Base-by-base conservation (phyloP, 2,113 vertebrate species). In the Mesocricetus auratus region DNA sequence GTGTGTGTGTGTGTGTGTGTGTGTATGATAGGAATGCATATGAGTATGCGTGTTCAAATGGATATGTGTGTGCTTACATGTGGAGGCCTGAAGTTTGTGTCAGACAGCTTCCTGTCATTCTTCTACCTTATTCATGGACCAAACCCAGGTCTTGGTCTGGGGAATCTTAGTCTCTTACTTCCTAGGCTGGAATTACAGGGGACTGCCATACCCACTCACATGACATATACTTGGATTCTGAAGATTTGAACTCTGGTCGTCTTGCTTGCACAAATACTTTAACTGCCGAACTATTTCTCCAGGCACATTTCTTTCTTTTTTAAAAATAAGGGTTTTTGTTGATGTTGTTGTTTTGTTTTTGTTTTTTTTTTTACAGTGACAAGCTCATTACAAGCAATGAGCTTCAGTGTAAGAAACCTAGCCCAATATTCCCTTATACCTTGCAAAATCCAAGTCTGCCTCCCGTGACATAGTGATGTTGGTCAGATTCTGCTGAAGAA, bases 381-480 rank as follows among this genome's bases (percentile, higher is more conserved):
- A 7, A 39, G 58, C 53, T 90, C 33, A 78, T 62, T 29, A 17
- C 0, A 77, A 33, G 62, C 68, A 71, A 47, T 1, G 33, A 64
- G 19, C 10, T 68, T 83, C 45, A 42, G 42, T 13, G 56, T 8
- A 56, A 69, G 31, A 39, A 42, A 36, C 15, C 2, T 33, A 83
- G 7, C 31, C 50, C 12, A 19, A 4, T 7, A 0, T 10, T 42
- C 42, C 31, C 16, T 75, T 97, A 97, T 98, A 99, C 99, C 99
- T 99, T 93, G 99, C 99, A 0, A 99, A 99, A 97, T 99, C 99
- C 36, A 99, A 98, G 98, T 99, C 99, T 0, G 99, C 99, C 97
- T 99, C 99, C 0, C 99, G 98, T 0, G 99, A 99, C 99, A 99
- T 99, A 98, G 99, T 99, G 99, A 99, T 99, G 98, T 99, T 99